Percentiles rank a stretch among this genome's conserved stretches.
These are phyloP conservation scores for Lycopodina hypogea DNA, from an alignment of 37 sponge, comb jelly and placozoan genomes.

Conservation along the genomic window DNA sequence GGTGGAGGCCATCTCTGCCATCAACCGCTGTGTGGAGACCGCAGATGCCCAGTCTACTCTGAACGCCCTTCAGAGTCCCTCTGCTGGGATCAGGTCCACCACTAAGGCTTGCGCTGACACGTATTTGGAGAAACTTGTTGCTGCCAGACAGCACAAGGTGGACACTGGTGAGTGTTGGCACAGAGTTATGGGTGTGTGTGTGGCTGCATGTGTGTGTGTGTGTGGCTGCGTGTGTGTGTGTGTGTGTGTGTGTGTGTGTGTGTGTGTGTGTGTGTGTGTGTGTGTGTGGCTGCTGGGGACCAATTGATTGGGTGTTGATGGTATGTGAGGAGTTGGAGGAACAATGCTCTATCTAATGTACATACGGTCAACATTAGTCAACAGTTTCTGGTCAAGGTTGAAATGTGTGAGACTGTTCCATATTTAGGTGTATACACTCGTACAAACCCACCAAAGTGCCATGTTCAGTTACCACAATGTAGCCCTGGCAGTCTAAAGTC, in stretches of 20 bases:
- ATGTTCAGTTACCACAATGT: no score
- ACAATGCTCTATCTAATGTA: no score
- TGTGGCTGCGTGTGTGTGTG: not conserved
- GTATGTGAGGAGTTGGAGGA: no score
- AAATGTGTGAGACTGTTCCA: no score
- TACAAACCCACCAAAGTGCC: no score
- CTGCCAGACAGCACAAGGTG: slow-evolving; percentile 59
- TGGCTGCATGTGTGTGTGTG: not conserved
- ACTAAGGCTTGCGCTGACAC: slow-evolving; percentile 84
- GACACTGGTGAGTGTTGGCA: slow-evolving; percentile 40
- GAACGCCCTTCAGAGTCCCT: slow-evolving; percentile 49
- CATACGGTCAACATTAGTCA: no score
- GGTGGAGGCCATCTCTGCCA: slow-evolving; percentile 51
- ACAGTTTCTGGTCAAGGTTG: no score
- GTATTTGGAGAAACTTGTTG: slow-evolving; percentile 78
- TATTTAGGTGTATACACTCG: no score
- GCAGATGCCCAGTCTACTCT: slow-evolving; percentile 48
- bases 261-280: not conserved
- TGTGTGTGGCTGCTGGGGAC: slow-evolving; percentile 3
- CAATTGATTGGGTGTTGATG: no score
- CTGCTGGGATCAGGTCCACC: slow-evolving; percentile 65
- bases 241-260: not conserved
- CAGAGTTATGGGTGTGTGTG: not conserved
- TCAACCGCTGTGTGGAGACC: slow-evolving; percentile 56
- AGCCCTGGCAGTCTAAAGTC: no score